Evolutionary conservation across 2,797 vertebrate species (phyloP).

Genomic region (Ptychadena robeensis): DNA sequence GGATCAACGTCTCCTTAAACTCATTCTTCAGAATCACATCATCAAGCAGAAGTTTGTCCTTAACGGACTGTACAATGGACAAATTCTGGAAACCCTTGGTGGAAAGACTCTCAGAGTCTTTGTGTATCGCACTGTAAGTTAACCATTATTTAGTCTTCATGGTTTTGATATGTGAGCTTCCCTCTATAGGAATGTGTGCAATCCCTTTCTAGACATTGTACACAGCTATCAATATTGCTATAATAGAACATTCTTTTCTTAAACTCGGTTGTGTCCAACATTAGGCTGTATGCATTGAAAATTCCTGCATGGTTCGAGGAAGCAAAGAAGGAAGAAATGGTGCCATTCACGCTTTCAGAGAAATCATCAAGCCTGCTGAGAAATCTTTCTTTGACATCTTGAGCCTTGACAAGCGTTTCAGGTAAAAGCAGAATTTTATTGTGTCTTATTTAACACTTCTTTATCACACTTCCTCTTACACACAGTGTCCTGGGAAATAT

Average conservation of each 20-base stretch:
- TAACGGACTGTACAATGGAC: slow-evolving; percentile 90
- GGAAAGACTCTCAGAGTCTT: slow-evolving; percentile 92
- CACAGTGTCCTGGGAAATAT: no score
- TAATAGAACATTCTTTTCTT: background rate
- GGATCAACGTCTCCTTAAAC: slow-evolving; percentile 85
- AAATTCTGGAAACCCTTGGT: slow-evolving; percentile 88
- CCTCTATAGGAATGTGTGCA: no score
- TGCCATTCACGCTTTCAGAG: slow-evolving; percentile 87
- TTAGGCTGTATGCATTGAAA: slow-evolving; percentile 94
- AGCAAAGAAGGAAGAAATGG: slow-evolving; percentile 95
- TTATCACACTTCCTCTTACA: no score
- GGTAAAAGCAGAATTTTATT: slow-evolving; percentile 77
- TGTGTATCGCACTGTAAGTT: slow-evolving; percentile 94
- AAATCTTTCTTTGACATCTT: slow-evolving; percentile 84
- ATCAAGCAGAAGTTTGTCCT: slow-evolving; percentile 88
- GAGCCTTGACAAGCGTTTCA: slow-evolving; percentile 84
- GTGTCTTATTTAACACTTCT: no score
- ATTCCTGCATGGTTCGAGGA: slow-evolving; percentile 92
- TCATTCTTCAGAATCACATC: slow-evolving; percentile 92
- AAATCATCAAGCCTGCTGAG: slow-evolving; percentile 85
- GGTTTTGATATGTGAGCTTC: no score
- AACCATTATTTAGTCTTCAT: background rate
- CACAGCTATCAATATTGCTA: no score
- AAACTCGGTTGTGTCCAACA: slow-evolving; percentile 22
- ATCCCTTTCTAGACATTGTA: no score